Evolutionary conservation across 2,888 invertebrate species (phyloP).

Genomic region (Torymus tubicola): DNA sequence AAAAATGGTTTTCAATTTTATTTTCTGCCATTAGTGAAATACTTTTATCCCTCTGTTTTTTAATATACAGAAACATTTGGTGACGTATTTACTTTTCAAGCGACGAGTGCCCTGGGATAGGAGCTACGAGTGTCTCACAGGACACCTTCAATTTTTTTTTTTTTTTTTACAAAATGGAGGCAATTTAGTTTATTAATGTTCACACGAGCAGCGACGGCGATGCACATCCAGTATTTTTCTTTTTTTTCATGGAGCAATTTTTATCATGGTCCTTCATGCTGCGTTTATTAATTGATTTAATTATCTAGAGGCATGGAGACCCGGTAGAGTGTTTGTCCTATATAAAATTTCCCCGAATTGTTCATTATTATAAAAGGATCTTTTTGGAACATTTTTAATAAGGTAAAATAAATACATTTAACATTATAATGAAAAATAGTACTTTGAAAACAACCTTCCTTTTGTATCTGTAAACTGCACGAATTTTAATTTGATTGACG

Average conservation of each 20-base stretch:
- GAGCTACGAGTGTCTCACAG: conserved; percentile 51
- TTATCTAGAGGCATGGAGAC: conserved; percentile 26
- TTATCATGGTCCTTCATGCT: conserved; percentile 23
- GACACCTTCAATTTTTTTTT: conserved; percentile 41
- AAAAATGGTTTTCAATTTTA: too few species aligned
- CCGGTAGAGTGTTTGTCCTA: conserved; percentile 7
- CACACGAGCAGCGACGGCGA: neutral
- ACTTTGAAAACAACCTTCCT: too few species aligned
- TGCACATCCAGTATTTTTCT: neutral
- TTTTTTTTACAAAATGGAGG: conserved; percentile 42
- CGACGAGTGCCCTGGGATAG: conserved; percentile 54
- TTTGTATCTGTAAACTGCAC: too few species aligned
- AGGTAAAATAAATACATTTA: conserved; percentile 1
- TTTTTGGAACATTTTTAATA: conserved; percentile 35
- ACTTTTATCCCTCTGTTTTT: too few species aligned
- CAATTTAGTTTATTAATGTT: conserved; percentile 54
- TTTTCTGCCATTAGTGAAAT: too few species aligned
- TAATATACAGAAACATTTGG: too few species aligned
- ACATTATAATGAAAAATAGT: too few species aligned
- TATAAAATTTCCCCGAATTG: conserved; percentile 28
- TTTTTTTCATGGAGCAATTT: conserved; percentile 39
- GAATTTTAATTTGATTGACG: too few species aligned
- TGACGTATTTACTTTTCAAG: conserved; percentile 40
- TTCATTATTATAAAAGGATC: conserved; percentile 31
- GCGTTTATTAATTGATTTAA: conserved; percentile 52